These are phyloP conservation scores for Pentalonia nigronervosa DNA, from an alignment of 1,140 invertebrate species.

Conservation along the genomic window DNA sequence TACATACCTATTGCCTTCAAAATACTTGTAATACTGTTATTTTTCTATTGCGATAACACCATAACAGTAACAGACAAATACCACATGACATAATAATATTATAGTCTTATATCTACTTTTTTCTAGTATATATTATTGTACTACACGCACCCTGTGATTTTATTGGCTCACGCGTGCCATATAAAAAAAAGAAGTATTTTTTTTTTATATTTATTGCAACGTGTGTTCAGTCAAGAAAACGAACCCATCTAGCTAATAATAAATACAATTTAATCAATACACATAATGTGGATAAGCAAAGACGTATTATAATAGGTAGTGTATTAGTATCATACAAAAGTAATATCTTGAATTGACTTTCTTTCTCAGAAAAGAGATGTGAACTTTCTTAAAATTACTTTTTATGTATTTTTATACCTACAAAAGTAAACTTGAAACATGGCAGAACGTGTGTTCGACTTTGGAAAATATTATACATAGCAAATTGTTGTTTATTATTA, in stretches of 20 bases:
- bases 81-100: neutral
- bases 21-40: neutral
- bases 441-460: too few relatives aligned
- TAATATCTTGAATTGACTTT: neutral
- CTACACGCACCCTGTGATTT: neutral
- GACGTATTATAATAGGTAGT: neutral
- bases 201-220: neutral
- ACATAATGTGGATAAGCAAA: neutral
- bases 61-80: neutral
- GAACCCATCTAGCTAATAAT: neutral
- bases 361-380: neutral
- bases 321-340: neutral
- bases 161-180: neutral
- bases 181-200: neutral
- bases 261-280: slow-evolving; percentile 13
- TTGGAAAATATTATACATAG: too few relatives aligned
- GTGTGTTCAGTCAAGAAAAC: neutral
- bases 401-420: neutral
- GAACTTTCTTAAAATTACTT: neutral
- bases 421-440: too few relatives aligned
- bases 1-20: neutral
- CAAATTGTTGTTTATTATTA: too few relatives aligned
- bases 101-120: neutral
- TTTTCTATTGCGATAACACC: neutral
- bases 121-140: neutral